A percentile compares a stretch with the other conserved stretches of the same genome.
phyloP scores from a whole-genome alignment of 2,113 vertebrate genomes.

The Cynoglossus semilaevis region DNA sequence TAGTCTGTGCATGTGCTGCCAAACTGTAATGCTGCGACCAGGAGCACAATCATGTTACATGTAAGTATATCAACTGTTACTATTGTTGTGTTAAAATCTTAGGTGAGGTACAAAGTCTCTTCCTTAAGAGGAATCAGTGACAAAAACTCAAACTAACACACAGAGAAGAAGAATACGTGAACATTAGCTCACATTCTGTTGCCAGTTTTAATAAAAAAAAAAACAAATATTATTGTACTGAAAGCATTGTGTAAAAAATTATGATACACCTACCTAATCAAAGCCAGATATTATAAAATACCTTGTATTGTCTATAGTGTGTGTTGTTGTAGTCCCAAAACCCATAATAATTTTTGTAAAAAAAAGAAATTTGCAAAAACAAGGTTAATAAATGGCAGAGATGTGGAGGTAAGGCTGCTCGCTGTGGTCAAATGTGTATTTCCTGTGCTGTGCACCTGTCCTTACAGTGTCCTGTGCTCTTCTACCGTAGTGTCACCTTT shows the following conservation, averaged over 20 bases:
- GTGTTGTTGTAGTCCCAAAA: slow-evolving; percentile 75
- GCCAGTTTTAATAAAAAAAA: slow-evolving; percentile 70
- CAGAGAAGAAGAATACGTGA: slow-evolving; percentile 34
- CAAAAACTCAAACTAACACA: slow-evolving; percentile 24
- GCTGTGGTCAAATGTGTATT: slow-evolving; percentile 35
- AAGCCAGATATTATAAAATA: slow-evolving; percentile 77
- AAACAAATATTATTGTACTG: slow-evolving; percentile 77
- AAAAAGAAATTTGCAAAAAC: slow-evolving; percentile 68
- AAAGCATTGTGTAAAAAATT: slow-evolving; percentile 82
- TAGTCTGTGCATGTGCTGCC: slow-evolving; percentile 76
- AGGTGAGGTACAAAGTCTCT: slow-evolving; percentile 45
- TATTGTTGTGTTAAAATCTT: slow-evolving; percentile 56
- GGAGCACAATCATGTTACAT: slow-evolving; percentile 72
- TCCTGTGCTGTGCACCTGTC: slow-evolving; percentile 22
- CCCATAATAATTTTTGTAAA: slow-evolving; percentile 70
- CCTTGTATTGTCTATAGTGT: slow-evolving; percentile 79
- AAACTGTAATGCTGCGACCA: slow-evolving; percentile 71
- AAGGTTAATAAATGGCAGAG: slow-evolving; percentile 52
- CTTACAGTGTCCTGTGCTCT: not conserved
- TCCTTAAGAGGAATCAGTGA: slow-evolving; percentile 30
- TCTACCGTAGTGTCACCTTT: slow-evolving; percentile 2
- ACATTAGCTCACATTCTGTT: slow-evolving; percentile 56
- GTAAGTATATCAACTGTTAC: slow-evolving; percentile 62
- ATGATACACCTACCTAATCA: slow-evolving; percentile 82
- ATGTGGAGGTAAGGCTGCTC: slow-evolving; percentile 42